Evolutionary conservation across 2,113 vertebrate species (phyloP).

Genomic region (Tupaia chinensis): DNA sequence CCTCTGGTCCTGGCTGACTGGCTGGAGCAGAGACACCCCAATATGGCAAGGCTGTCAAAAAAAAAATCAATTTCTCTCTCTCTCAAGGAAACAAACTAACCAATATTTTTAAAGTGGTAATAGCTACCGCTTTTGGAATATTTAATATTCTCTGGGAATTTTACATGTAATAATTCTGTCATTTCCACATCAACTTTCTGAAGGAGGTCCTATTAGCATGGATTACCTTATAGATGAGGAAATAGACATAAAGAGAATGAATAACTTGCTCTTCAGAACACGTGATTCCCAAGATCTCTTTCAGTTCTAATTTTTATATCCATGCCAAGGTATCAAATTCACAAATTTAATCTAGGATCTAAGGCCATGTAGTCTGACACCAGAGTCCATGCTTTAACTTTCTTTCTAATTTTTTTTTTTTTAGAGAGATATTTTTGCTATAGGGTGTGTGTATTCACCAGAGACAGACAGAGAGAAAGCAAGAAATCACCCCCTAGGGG

Average conservation of each 20-base stretch:
- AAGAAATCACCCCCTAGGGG: no score
- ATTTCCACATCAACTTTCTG: background rate
- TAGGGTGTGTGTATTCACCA: no score
- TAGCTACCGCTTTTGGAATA: background rate
- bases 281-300: background rate
- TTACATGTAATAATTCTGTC: background rate
- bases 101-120: background rate
- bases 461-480: no score
- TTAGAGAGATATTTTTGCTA: no score
- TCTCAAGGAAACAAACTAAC: no score
- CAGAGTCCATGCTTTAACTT: background rate
- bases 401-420: no score
- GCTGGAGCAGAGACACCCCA: no score
- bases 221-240: background rate
- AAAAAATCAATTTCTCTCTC: no score
- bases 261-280: background rate
- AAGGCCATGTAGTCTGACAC: constrained; percentile 29
- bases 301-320: background rate
- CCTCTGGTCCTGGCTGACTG: no score
- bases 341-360: constrained; percentile 44
- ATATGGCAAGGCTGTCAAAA: no score
- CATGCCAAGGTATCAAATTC: constrained; percentile 11
- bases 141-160: background rate
- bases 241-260: background rate
- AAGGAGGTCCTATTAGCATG: background rate